phyloP scores from a whole-genome alignment of 2,797 vertebrate species.

The Acipenser oxyrinchus region DNA sequence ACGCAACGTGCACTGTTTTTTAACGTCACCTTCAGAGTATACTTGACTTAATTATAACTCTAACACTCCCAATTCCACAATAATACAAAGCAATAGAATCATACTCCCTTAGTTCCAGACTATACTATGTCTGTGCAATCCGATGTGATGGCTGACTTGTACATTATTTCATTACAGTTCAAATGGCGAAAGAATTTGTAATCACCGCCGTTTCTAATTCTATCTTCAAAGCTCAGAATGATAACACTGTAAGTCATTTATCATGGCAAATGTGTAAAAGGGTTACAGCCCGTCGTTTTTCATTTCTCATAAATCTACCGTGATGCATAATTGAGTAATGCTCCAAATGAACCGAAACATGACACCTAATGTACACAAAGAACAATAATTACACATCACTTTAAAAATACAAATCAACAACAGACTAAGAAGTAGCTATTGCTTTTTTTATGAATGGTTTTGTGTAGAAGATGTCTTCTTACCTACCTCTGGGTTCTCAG shows the following conservation, averaged over 20 bases:
- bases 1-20: too few relatives aligned
- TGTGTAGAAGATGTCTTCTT: conserved; percentile 20
- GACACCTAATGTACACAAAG: background rate
- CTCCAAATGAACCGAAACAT: background rate
- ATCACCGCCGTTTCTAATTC: background rate
- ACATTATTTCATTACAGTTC: background rate
- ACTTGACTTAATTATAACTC: too few relatives aligned
- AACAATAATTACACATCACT: background rate
- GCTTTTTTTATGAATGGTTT: background rate
- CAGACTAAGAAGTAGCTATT: background rate
- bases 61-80: too few relatives aligned
- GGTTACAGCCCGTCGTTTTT: background rate
- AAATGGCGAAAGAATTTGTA: background rate
- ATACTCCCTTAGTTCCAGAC: too few relatives aligned
- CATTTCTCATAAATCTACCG: background rate
- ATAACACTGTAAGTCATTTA: background rate
- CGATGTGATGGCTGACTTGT: background rate
- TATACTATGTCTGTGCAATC: background rate
- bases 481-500: conserved; percentile 86
- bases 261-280: background rate
- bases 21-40: too few relatives aligned
- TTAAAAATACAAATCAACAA: background rate
- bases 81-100: too few relatives aligned
- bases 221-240: background rate
- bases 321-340: background rate